A percentile compares a stretch with the other conserved stretches of the same genome.
These are phyloP conservation scores for Dipodomys ordii DNA, from an alignment of 2,113 vertebrate species.

Conservation along the genomic window DNA sequence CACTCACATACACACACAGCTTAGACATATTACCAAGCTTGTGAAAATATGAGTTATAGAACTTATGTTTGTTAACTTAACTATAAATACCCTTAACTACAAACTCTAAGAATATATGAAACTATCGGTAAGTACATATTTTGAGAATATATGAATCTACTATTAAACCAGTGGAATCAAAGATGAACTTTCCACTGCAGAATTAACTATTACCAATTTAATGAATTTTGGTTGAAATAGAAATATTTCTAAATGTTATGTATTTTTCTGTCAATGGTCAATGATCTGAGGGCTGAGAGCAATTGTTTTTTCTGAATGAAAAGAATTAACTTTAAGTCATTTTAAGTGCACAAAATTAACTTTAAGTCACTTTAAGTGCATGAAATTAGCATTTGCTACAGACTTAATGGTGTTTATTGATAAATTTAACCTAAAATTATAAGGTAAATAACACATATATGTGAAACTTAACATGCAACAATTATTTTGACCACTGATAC, in stretches of 20 bases:
- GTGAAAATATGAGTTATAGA: background rate
- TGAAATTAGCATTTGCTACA: background rate
- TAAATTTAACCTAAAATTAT: background rate
- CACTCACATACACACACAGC: background rate
- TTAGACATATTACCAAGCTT: background rate
- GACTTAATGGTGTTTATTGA: background rate
- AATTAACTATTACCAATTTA: background rate
- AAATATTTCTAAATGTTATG: background rate
- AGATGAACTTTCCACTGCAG: too few species aligned
- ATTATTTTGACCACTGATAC: background rate
- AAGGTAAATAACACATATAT: background rate
- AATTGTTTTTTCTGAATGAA: background rate
- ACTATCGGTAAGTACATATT: background rate
- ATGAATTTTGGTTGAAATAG: background rate
- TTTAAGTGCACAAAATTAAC: background rate
- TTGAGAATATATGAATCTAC: background rate
- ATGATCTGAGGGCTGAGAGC: background rate
- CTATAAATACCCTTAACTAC: too few species aligned
- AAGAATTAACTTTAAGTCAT: background rate
- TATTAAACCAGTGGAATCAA: background rate
- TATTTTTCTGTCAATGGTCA: background rate
- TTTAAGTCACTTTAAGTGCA: background rate
- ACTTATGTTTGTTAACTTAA: background rate
- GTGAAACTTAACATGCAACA: background rate
- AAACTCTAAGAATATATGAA: too few species aligned